These are phyloP conservation scores for Pseudobourletiella spinata DNA, from an alignment of 1,140 invertebrate genomes.

Conservation along the genomic window DNA sequence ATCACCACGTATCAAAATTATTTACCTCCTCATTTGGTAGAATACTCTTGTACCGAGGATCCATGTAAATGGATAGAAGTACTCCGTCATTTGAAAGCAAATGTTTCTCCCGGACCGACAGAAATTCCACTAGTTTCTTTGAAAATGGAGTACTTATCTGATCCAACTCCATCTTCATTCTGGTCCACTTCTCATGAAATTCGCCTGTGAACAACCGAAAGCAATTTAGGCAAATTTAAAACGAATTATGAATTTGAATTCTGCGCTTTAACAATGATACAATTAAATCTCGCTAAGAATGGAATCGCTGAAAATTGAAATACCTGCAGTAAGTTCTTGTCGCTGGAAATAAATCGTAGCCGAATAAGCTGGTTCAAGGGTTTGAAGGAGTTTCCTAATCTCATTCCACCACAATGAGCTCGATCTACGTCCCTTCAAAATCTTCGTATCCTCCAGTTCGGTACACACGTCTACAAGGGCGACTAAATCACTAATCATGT, in stretches of 20 bases:
- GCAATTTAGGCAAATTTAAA: no score
- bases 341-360: not conserved
- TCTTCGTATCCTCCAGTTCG: no score
- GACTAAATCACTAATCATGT: no score
- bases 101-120: not conserved
- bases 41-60: not conserved
- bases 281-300: not conserved
- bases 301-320: not conserved
- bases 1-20: no score
- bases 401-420: no score
- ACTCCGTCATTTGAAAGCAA: not conserved
- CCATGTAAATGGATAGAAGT: not conserved
- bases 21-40: no score
- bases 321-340: not conserved
- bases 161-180: not conserved
- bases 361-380: not conserved
- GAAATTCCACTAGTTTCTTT: not conserved
- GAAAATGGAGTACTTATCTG: not conserved
- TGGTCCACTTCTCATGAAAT: slow-evolving; percentile 7
- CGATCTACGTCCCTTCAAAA: no score
- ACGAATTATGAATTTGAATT: not conserved
- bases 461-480: no score
- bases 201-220: not conserved
- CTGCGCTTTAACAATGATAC: not conserved
- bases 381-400: not conserved